Evolutionary conservation across 2,888 invertebrate species (phyloP).

Genomic region (Heliconius sara): DNA sequence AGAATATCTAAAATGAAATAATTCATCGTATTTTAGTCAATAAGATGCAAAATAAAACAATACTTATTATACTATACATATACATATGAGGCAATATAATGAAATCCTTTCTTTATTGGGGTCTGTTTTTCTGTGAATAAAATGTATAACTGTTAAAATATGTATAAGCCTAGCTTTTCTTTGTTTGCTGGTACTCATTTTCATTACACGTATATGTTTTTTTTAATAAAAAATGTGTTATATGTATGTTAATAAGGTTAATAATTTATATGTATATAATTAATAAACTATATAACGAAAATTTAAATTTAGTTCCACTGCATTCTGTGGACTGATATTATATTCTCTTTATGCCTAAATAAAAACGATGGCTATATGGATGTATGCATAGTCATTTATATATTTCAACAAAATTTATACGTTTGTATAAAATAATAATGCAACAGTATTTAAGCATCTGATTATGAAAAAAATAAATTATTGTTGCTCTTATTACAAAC

Average conservation of each 20-base stretch:
- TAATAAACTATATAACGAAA: background rate
- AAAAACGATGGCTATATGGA: background rate
- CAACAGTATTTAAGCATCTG: background rate
- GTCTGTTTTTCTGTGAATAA: slow-evolving; percentile 15
- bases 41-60: slow-evolving; percentile 23
- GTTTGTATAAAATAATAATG: background rate
- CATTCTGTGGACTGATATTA: no score
- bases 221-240: background rate
- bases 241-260: slow-evolving; percentile 5
- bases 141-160: slow-evolving; percentile 7
- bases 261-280: background rate
- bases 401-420: background rate
- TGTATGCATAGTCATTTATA: background rate
- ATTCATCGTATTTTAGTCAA: background rate
- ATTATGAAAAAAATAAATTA: no score
- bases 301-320: background rate
- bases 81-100: background rate
- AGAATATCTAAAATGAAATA: background rate
- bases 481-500: background rate
- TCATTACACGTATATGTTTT: slow-evolving; percentile 17
- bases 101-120: slow-evolving; percentile 12
- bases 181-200: slow-evolving; percentile 30
- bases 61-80: background rate
- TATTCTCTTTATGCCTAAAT: no score
- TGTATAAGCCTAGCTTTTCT: slow-evolving; percentile 18